phyloP scores from a whole-genome alignment of 2,113 vertebrate genomes.

The Numida meleagris region DNA sequence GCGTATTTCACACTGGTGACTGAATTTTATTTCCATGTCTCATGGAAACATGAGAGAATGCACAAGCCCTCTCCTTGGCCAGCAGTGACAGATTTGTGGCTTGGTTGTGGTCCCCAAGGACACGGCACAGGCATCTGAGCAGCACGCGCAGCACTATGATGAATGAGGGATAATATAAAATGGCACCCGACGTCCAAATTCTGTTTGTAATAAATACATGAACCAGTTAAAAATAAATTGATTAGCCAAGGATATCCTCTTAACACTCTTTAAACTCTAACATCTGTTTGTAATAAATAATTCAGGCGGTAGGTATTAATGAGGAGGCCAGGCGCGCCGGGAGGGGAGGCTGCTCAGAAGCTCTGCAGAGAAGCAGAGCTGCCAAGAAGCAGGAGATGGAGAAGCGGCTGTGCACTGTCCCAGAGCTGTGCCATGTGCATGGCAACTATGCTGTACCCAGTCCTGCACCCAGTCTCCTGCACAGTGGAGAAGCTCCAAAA shows the following conservation, averaged over 20 bases:
- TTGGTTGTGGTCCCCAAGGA: background rate
- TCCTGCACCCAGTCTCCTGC: too few species aligned
- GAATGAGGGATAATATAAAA: background rate
- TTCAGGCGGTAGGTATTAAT: conserved; percentile 55
- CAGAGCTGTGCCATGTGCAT: fast-evolving
- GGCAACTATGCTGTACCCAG: too few species aligned
- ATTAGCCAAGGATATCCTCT: conserved; percentile 66
- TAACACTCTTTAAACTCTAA: conserved; percentile 67
- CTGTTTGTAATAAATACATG: conserved; percentile 35
- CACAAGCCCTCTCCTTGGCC: background rate
- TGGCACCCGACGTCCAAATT: conserved; percentile 23
- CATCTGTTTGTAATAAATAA: conserved; percentile 75
- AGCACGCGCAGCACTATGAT: background rate
- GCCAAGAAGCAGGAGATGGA: background rate
- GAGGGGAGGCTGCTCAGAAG: background rate
- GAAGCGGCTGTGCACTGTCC: background rate
- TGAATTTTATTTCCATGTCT: background rate
- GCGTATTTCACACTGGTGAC: fast-evolving
- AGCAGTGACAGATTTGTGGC: background rate
- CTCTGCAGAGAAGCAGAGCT: background rate
- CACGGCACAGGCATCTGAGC: background rate
- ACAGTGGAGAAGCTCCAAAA: background rate
- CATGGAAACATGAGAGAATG: background rate
- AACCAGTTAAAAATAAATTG: conserved; percentile 69
- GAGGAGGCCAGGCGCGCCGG: conserved; percentile 22